A percentile compares a stretch with the other conserved stretches of the same genome.
These are phyloP conservation scores for Cherax destructor DNA, from an alignment of 1,140 invertebrate species.

Conservation along the genomic window DNA sequence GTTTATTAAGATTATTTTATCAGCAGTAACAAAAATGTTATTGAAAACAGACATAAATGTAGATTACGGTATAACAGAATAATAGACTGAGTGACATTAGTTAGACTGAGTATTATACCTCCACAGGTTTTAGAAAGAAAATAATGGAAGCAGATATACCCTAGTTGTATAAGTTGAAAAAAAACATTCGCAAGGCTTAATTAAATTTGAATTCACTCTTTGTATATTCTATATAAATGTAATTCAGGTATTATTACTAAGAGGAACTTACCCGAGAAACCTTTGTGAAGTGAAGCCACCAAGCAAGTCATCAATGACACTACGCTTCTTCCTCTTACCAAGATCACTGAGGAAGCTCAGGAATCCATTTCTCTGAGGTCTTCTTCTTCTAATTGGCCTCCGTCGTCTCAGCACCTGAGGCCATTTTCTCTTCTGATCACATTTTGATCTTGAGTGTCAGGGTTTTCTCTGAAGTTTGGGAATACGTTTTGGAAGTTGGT, in stretches of 20 bases:
- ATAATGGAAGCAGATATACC: too few species aligned
- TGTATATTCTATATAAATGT: too few species aligned
- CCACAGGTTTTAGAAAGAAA: too few species aligned
- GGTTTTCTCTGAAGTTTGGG: slow-evolving; percentile 25
- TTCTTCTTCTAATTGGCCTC: not conserved
- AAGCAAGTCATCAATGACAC: slow-evolving; percentile 6
- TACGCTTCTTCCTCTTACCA: slow-evolving; percentile 42
- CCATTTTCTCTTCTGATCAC: not conserved
- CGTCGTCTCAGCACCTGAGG: not conserved
- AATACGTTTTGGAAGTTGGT: slow-evolving; percentile 23
- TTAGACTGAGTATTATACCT: too few species aligned
- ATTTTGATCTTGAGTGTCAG: not conserved
- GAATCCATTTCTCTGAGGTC: slow-evolving; percentile 46
- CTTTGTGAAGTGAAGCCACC: not conserved
- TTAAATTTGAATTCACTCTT: too few species aligned
- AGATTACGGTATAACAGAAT: too few species aligned
- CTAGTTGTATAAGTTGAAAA: too few species aligned
- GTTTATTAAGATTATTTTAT: too few species aligned
- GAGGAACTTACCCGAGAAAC: slow-evolving; percentile 32
- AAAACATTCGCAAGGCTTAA: too few species aligned
- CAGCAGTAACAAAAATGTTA: too few species aligned
- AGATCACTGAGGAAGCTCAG: slow-evolving; percentile 21
- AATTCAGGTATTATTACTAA: not conserved
- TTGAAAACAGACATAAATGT: too few species aligned
- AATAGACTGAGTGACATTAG: too few species aligned